Evolutionary conservation across 2,113 vertebrate species (phyloP), one percentile per base, ranked within the genome.

Genomic region (Sander vitreus): DNA sequence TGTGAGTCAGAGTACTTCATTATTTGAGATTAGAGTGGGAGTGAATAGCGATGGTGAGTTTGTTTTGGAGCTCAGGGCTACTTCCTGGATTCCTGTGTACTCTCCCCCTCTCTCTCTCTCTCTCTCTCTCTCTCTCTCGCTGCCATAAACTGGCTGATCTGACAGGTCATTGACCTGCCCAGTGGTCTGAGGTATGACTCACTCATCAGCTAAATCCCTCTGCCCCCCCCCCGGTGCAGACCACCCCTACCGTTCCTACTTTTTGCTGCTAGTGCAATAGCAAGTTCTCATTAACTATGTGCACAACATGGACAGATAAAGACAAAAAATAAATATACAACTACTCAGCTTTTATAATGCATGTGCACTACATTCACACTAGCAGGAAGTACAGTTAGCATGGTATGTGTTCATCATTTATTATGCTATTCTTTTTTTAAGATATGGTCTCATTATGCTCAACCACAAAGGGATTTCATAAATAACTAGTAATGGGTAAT

Each of bases 111-210:
- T 4, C 67, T 13, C 23, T 13, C 43, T 53, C 73, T 21, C 66
- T 73, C 76, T 81, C 27, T 4, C 67, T 13, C 23, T 13, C 43
- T 53, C 73, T 21, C 66, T 73, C 76, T 81, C 27, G 54, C 51
- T 64, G 45, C 59, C 59, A 23, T 64, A 54, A 78, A 55, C 80
- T 55, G 75, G 76, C 53, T 59, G 81, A 88, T 82, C 87, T 53
- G 47, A 83, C 66, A 81, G 89, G 92, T 91, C 88, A 79, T 15
- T 67, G 84, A 92, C 89, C 88, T 86, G 81, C 86, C 85, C 84
- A 39, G 18, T 62, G 83, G 84, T 82, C 85, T 73, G 57, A 73
- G 70, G 58, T 36, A 87, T 91, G 91, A 92, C 85, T 94, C 92
- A 93, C 73, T 83, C 75, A 74, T 80, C 76, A 69, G 60, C 71